Percentiles rank a stretch among this genome's conserved stretches.
Evolutionary conservation across 2,113 vertebrate genomes (phyloP).

Genomic region (Mesocricetus auratus): DNA sequence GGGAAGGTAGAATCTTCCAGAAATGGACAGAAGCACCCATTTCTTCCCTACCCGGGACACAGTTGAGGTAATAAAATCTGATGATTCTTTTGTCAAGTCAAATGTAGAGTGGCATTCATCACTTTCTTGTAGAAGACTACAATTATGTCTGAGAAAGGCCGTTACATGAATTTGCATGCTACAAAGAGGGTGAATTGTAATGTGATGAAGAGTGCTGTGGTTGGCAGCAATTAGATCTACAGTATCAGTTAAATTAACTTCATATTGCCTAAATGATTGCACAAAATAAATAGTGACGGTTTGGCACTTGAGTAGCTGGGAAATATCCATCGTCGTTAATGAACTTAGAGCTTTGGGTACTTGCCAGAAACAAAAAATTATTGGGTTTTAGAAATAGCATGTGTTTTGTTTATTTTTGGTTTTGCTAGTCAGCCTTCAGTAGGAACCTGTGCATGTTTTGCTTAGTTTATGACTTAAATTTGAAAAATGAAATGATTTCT

Average conservation of each 20-base stretch:
- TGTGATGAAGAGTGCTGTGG: background rate
- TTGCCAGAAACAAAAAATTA: background rate
- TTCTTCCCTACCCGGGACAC: slow-evolving; percentile 41
- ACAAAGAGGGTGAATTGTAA: slow-evolving; percentile 64
- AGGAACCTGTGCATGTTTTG: background rate
- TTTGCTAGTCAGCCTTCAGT: background rate
- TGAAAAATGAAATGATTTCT: background rate
- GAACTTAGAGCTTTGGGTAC: background rate
- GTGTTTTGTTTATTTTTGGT: background rate
- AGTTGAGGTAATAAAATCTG: slow-evolving; percentile 61
- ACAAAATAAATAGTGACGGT: background rate
- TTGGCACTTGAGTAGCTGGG: background rate
- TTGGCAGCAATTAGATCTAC: background rate
- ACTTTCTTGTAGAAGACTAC: slow-evolving; percentile 48
- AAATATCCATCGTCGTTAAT: background rate
- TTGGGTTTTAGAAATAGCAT: background rate
- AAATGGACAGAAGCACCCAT: slow-evolving; percentile 60
- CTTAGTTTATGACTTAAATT: background rate
- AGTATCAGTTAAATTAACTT: slow-evolving; percentile 51
- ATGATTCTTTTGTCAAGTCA: slow-evolving; percentile 69
- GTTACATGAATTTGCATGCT: slow-evolving; percentile 48
- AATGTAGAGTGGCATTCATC: background rate
- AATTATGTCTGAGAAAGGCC: slow-evolving; percentile 79
- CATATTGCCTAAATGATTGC: background rate
- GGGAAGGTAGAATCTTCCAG: slow-evolving; percentile 13